Base-by-base conservation (phyloP, 2,888 invertebrate genomes). In the Hypercompe scribonia region DNA sequence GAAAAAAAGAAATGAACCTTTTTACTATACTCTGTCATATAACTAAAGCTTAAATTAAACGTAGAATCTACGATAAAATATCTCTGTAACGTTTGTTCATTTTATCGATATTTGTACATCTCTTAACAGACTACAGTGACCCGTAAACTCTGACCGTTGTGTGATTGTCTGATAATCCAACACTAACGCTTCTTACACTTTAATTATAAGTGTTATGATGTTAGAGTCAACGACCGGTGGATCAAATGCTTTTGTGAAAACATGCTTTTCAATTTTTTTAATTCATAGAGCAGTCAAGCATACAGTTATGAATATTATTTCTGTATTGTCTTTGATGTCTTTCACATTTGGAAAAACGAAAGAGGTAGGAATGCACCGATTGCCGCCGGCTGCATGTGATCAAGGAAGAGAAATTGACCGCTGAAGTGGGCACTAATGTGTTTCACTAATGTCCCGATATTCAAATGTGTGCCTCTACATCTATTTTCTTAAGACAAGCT, bases 131-230 rank as follows among this genome's bases (percentile, higher is more conserved):
- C 77, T 73, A 83, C 81, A 82, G 71, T 87, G 86, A 87, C 87
- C 87, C 85, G 86, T 89, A 84, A 85, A 89, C 85, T 84, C 81
- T 88, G 88, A 87, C 89, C 88, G 85, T 70, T 74, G 81, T 75
- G 33, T 65, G 74, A 76, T 75, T 13, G 75, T 65, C 54, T 70
- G 84, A 82, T 83, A 77, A 80, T 68, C 64, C 46, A 24, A 76
- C 75, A 72, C 65, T 73, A 75, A 75, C 76, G 77, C 79, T 75
- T 70, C 79, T 61, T 65, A 76, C 39, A 67, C 71, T 50, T 61
- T 33, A 68, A 70, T 69, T 73, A 70, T 73, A 73, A 61, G 67
- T 67, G 31, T 72, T 68, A 70, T 65, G 42, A 64, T 42, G 64
- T 1, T 61, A 28, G 24, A 72, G 77, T 77, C 74, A 71, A 54